A percentile compares a stretch with the other conserved stretches of the same genome.
Conservation (phyloP, 1,140 invertebrate species). For the Cydia amplana region DNA sequence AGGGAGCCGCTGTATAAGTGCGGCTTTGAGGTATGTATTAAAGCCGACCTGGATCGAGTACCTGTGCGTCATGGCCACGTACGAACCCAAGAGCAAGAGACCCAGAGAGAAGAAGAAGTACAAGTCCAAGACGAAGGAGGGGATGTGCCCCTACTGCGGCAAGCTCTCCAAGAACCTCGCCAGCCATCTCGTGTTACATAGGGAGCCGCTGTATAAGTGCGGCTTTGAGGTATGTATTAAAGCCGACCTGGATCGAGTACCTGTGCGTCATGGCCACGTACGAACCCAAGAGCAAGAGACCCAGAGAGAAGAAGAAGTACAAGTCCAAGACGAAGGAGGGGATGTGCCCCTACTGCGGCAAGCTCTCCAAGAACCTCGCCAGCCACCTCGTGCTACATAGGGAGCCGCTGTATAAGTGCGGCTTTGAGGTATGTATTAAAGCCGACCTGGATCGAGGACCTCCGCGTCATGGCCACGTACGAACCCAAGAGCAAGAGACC, state of each 20-base stretch:
- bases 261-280: too few relatives aligned
- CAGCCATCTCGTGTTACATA: slow-evolving; percentile 46
- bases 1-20: slow-evolving; percentile 23
- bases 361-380: slow-evolving; percentile 42
- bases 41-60: slow-evolving; percentile 46
- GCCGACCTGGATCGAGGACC: slow-evolving; percentile 42
- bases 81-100: background rate
- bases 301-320: too few relatives aligned
- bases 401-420: background rate
- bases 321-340: slow-evolving; percentile 28
- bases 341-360: slow-evolving; percentile 53
- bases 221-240: background rate
- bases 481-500: background rate
- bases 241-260: too few relatives aligned
- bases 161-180: slow-evolving; percentile 43
- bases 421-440: slow-evolving; percentile 43
- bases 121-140: slow-evolving; percentile 32
- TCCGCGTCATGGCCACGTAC: slow-evolving; percentile 31
- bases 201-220: background rate
- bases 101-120: slow-evolving; percentile 23
- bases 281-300: too few relatives aligned
- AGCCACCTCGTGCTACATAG: slow-evolving; percentile 45
- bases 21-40: slow-evolving; percentile 38
- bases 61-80: slow-evolving; percentile 33
- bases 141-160: slow-evolving; percentile 52